Conservation (phyloP, 1,140 invertebrate genomes). For the Cydia strobilella region DNA sequence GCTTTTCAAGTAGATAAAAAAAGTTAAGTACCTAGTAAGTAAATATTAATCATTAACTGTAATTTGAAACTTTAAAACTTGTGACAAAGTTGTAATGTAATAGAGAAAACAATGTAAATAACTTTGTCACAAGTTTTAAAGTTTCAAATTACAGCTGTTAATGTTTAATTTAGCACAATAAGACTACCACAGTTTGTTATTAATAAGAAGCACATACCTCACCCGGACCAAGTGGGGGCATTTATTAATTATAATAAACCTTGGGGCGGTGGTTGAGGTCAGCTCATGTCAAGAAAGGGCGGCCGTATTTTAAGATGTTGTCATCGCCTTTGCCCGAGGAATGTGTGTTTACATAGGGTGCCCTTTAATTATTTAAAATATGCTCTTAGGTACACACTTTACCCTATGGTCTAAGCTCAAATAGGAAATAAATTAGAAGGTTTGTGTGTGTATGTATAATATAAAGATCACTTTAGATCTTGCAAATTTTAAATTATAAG, state of each 20-base stretch:
- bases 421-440: slow-evolving; percentile 42
- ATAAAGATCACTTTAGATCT: no score
- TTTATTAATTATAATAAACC: slow-evolving; percentile 76
- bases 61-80: no score
- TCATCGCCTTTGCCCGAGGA: slow-evolving; percentile 68
- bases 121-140: neutral
- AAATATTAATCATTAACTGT: no score
- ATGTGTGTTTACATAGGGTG: slow-evolving; percentile 59
- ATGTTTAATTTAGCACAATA: neutral
- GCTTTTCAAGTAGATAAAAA: no score
- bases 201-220: slow-evolving; percentile 19
- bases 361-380: slow-evolving; percentile 65
- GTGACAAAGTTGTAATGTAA: no score
- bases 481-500: no score
- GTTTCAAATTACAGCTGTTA: neutral
- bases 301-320: slow-evolving; percentile 76
- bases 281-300: slow-evolving; percentile 70
- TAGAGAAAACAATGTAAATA: neutral
- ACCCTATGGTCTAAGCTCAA: neutral
- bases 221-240: slow-evolving; percentile 49
- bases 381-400: slow-evolving; percentile 2
- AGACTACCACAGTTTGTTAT: slow-evolving; percentile 18
- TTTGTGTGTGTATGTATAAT: neutral
- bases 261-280: slow-evolving; percentile 50
- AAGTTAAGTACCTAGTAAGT: no score